These are phyloP conservation scores for Oncorhynchus gorbuscha DNA, from an alignment of 2,113 vertebrate species.

Conservation along the genomic window DNA sequence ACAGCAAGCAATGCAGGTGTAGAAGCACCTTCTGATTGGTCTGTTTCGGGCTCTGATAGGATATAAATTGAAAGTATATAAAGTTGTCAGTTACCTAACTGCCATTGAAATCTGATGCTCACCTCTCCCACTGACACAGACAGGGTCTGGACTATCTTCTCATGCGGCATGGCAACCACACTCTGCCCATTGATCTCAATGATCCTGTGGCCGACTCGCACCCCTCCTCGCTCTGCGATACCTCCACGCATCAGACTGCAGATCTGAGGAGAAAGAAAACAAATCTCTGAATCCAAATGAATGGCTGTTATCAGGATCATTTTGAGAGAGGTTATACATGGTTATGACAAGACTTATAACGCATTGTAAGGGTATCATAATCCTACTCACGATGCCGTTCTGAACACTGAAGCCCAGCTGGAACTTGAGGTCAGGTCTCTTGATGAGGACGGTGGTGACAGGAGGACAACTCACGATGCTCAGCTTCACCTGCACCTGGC, in stretches of 20 bases:
- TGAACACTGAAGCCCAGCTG: slow-evolving; percentile 98
- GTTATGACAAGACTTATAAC: no score
- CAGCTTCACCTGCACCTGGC: slow-evolving; percentile 89
- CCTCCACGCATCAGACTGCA: slow-evolving; percentile 98
- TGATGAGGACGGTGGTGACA: slow-evolving; percentile 95
- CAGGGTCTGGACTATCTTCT: slow-evolving; percentile 97
- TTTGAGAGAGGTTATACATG: no score
- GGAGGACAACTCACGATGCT: slow-evolving; percentile 97
- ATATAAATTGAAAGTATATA: no score
- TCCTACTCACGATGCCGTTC: slow-evolving; percentile 92
- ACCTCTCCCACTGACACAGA: slow-evolving; percentile 98
- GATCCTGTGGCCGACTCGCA: slow-evolving; percentile 94
- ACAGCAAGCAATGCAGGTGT: no score
- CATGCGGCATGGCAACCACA: slow-evolving; percentile 94
- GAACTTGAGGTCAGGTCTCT: slow-evolving; percentile 95
- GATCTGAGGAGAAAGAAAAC: slow-evolving; percentile 74
- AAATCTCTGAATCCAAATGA: background rate
- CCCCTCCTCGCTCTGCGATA: slow-evolving; percentile 94
- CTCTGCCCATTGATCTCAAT: slow-evolving; percentile 99
- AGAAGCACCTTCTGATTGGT: no score
- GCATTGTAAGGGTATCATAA: no score
- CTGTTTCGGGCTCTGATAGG: no score
- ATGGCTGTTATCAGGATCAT: background rate
- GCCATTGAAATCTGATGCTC: slow-evolving; percentile 6
- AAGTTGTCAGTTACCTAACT: no score